Base-by-base conservation (phyloP, 2,113 vertebrate species). In the Atrichornis clamosus region DNA sequence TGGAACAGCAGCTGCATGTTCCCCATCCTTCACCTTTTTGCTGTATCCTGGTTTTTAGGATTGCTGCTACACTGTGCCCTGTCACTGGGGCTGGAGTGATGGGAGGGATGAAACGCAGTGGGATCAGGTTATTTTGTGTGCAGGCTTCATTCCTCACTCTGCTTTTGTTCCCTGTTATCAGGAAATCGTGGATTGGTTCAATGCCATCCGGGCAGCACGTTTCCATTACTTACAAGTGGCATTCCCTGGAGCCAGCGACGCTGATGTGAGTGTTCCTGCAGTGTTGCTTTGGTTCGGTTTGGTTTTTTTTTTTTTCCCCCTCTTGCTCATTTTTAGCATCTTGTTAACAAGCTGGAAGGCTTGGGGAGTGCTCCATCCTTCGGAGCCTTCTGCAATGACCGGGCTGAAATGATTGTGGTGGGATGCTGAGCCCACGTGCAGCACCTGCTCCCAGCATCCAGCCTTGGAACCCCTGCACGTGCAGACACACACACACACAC, bases 131-230 rank as follows among this genome's bases (percentile, higher is more conserved):
- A 2, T 68, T 82, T 28, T n/a, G 13, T 26, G 70, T 39, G 42
- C 75, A 59, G 67, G 7, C 50, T 39, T 1, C 1, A 1, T 24
- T 22, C 8, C 84, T 94, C 56, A 62, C 78, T 69, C 3, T 55
- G 65, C 63, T 62, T 95, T 52, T 62, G 42, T 91, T 32, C 84
- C 81, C 67, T 3, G 1, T 89, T 56, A 18, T 39, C 42, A 99
- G 99, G 99, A 99, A 94, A 99, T 99, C 14, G 99, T 99, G 74
- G 99, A 99, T 94, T 99, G 99, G 99, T 99, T 99, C 96, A 99
- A 99, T 0, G 98, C 99, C 6, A 99, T 99, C 32, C 98, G 99
- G 10, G 99, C 99, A 0, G 98, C 99, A 7, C 99, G 99, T 72
- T 98, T 99, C 90, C 99, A 99, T 94, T 99, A 99, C 97, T 97